These are phyloP conservation scores for Anadara kagoshimensis DNA, from an alignment of 1,140 invertebrate species.

Conservation along the genomic window DNA sequence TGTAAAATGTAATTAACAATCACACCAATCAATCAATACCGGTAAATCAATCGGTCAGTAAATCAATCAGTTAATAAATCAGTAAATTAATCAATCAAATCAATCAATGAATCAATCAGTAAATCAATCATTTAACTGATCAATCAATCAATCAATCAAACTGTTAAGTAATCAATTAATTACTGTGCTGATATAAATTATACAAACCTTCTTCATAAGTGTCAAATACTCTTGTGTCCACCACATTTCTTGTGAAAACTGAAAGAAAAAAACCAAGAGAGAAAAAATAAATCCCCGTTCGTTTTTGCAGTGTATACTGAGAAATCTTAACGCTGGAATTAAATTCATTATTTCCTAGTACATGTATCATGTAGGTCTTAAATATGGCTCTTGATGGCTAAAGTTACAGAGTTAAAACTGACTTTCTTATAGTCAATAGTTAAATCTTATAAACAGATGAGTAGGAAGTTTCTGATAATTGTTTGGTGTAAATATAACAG, in stretches of 20 bases:
- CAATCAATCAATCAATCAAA: no score
- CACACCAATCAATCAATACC: neutral
- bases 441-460: no score
- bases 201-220: conserved; percentile 62
- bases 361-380: no score
- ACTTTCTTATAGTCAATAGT: no score
- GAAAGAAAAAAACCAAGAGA: conserved; percentile 33
- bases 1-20: neutral
- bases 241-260: conserved; percentile 54
- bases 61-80: neutral
- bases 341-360: no score
- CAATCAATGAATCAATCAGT: neutral
- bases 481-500: no score
- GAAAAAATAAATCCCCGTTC: no score
- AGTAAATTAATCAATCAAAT: neutral
- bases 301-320: no score
- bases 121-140: neutral
- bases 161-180: neutral
- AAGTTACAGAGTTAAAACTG: no score
- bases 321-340: no score
- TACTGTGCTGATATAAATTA: neutral
- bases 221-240: conserved; percentile 56
- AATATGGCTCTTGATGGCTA: no score
- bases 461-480: no score
- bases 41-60: neutral